Base-by-base conservation (phyloP, 92 coral and sea anemone species). In the Porites cylindrica region DNA sequence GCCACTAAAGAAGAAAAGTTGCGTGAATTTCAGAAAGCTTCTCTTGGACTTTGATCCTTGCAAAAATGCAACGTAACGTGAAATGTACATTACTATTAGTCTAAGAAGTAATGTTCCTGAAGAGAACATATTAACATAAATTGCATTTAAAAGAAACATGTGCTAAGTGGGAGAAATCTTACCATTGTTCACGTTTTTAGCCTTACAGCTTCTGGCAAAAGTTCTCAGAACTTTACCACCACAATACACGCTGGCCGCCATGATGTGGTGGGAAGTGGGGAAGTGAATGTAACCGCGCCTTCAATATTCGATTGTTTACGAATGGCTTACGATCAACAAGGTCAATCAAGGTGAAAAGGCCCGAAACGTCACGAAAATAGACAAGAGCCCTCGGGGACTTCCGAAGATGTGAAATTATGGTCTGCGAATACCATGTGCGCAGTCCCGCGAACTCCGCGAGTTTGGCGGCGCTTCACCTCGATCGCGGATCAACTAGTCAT, bases 211-310 rank as follows among this genome's bases (percentile, higher is more conserved):
- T 76, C 82, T 88, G 81, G 92, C 89, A 88, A 95, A 86, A 82
- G 93, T 91, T 88, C 98, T 86, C 77, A 90, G 86, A 82, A 93
- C 64, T 79, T 90, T 91, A 66, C 94, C 88, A 64, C 94, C 82
- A 64, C 93, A 91, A 82, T 89, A 91, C 86, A 93, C 66, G 70
- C 92, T 93, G 91, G 98, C 94, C 95, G 99, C 98, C 99, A 96
- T 96, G 72, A 95, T 96, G 96, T 38, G 47, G 47, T 38, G 82
- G 85, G 77, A 72, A 62, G 86, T 53, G 77, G 76, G 76, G 78
- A 73, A 72, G 73, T 75, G 24, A 47, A 47, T 11, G 98, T 88
- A 93, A 66, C 98, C 98, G 82, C 91, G 94, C 98, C 92, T 90
- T 29, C 83, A 76, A 86, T 92, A 13, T 26, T 50, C 65, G 61